Base-by-base conservation (phyloP, 2,113 vertebrate species). In the Spheniscus mendiculus region DNA sequence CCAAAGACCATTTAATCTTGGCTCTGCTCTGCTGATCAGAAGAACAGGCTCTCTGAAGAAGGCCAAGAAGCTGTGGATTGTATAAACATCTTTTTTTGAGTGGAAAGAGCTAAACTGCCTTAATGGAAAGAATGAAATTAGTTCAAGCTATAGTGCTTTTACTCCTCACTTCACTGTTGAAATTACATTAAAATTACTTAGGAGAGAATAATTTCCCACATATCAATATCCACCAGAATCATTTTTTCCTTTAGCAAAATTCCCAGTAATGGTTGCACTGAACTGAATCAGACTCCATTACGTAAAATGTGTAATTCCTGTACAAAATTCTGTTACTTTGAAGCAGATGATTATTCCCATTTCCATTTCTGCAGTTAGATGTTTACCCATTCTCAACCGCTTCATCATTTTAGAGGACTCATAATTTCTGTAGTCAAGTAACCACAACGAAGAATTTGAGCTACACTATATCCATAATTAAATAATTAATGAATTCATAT, bases 111-210 rank as follows among this genome's bases (percentile, higher is more conserved):
- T 89, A 53, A 96, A 85, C 44, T 76, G 44, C 36, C 36, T 84
- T 86, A 27, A 42, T 23, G 82, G 82, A 94, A 96, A 95, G 36
- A 96, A 85, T 40, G 15, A 87, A 96, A 87, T 63, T 6, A 87
- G 25, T 82, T 72, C 65, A 92, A 94, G 66, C 26, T 76, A 77
- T 36, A 91, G 61, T 42, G 66, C 38, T 81, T 85, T 87, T 81
- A 76, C 62, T 91, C 52, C 25, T 94, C 53, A 12, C 30, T 63
- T 84, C 52, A 66, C 66, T 73, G 77, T 72, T 84, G 45, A 91
- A 97, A 84, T 73, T 58, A 66, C 70, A 95, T 79, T 95, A 92
- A 92, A 96, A 91, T 87, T 87, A 82, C 73, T 93, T 79, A 69
- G 65, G 29, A 82, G 38, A 82, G 52, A 82, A 72, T 74, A 0